phyloP scores from a whole-genome alignment of 2,888 invertebrate species.

The Acrobasis consociella region DNA sequence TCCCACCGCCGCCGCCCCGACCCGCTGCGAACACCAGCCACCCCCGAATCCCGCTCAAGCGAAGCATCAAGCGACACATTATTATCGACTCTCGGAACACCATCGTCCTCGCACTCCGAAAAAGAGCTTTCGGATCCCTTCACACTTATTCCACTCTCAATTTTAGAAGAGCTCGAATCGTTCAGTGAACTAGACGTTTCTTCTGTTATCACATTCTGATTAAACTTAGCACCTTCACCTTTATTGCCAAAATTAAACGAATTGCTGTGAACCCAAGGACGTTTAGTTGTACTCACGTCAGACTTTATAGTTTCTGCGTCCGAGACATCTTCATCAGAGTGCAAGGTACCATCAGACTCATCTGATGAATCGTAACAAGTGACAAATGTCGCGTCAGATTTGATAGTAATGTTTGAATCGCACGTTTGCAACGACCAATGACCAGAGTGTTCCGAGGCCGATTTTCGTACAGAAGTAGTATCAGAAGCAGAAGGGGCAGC shows the following conservation, averaged over 20 bases:
- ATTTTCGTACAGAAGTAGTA: conserved; percentile 62
- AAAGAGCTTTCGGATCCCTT: conserved; percentile 65
- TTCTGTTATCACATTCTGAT: conserved; percentile 55
- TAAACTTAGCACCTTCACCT: conserved; percentile 47
- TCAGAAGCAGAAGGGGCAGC: conserved; percentile 67
- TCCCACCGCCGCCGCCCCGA: conserved; percentile 77
- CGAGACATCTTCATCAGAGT: conserved; percentile 70
- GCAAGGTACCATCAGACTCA: conserved; percentile 66
- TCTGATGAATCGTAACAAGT: conserved; percentile 71
- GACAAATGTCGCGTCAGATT: conserved; percentile 69
- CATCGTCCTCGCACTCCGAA: conserved; percentile 68
- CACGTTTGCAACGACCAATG: conserved; percentile 73
- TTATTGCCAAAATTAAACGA: conserved; percentile 67
- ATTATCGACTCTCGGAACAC: conserved; percentile 66
- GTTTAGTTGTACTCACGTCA: conserved; percentile 64
- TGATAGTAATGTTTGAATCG: conserved; percentile 68
- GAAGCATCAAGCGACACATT: conserved; percentile 74
- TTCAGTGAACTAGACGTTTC: conserved; percentile 47
- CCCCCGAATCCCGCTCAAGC: conserved; percentile 75
- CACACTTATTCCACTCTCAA: conserved; percentile 71
- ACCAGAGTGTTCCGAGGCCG: conserved; percentile 76
- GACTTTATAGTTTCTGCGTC: conserved; percentile 74
- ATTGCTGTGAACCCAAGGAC: conserved; percentile 75
- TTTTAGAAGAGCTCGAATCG: conserved; percentile 53
- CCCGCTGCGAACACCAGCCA: conserved; percentile 80